Conservation (phyloP, 1,140 invertebrate genomes). For the Microplitis mediator region DNA sequence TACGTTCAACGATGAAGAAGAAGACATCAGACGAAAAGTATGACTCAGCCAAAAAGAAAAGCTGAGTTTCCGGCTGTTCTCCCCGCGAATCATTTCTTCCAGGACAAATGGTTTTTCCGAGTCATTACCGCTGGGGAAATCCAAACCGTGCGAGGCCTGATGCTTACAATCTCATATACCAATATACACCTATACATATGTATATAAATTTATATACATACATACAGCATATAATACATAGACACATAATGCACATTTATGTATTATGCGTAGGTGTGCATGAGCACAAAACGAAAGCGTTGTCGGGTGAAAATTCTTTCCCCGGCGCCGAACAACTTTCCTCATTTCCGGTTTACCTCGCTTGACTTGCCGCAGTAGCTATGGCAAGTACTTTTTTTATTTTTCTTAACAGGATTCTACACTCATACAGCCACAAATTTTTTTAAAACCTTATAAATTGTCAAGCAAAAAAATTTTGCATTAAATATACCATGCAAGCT, state of each 20-base stretch:
- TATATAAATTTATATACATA: background rate
- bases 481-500: too few relatives aligned
- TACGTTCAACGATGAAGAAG: too few relatives aligned
- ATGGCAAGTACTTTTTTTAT: background rate
- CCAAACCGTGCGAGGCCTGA: background rate
- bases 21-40: background rate
- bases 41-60: conserved; percentile 8
- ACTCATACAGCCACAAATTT: too few relatives aligned
- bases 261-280: conserved; percentile 10
- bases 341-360: conserved; percentile 34
- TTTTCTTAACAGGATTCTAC: background rate
- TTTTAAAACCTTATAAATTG: too few relatives aligned
- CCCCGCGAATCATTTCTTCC: conserved; percentile 6
- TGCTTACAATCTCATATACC: background rate
- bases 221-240: background rate
- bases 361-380: conserved; percentile 19
- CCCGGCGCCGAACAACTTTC: conserved; percentile 33
- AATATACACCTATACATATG: background rate
- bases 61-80: background rate
- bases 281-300: background rate
- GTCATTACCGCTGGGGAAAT: conserved; percentile 31
- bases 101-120: conserved; percentile 28
- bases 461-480: too few relatives aligned
- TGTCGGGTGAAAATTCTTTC: conserved; percentile 26
- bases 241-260: too few relatives aligned